phyloP scores from a whole-genome alignment of 2,797 vertebrate genomes.

The Cossypha niveicapilla region DNA sequence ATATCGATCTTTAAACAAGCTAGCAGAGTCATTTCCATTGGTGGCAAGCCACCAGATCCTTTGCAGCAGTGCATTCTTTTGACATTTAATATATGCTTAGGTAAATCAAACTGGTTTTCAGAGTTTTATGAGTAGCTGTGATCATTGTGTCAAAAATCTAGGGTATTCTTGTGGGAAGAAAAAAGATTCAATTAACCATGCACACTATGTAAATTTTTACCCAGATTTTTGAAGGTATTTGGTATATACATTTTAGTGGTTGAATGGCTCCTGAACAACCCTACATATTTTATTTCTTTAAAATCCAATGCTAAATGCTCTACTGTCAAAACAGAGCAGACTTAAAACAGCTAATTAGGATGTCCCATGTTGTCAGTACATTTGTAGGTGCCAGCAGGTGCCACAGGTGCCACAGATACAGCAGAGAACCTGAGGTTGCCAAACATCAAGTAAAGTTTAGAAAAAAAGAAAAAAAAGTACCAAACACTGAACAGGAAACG shows the following conservation, averaged over 20 bases:
- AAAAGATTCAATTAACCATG: not conserved
- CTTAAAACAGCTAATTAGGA: not conserved
- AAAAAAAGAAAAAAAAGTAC: not conserved
- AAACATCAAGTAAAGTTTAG: not conserved
- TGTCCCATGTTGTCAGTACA: not conserved
- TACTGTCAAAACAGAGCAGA: not conserved
- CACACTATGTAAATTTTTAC: not conserved
- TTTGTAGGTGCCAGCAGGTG: not conserved
- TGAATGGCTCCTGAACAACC: not conserved
- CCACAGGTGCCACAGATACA: not conserved
- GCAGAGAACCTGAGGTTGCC: not conserved
- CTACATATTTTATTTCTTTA: not conserved
- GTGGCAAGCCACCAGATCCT: slow-evolving; percentile 2
- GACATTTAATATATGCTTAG: not conserved
- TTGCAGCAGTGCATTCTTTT: not conserved
- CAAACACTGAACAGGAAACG: not conserved
- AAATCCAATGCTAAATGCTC: not conserved
- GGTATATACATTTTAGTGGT: not conserved
- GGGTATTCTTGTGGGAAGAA: not conserved
- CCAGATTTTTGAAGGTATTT: not conserved
- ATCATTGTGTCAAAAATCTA: not conserved
- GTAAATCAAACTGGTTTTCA: not conserved
- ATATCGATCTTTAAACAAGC: slow-evolving; percentile 12
- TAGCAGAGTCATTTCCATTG: slow-evolving; percentile 38
- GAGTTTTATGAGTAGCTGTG: not conserved